Evolutionary conservation across 2,113 vertebrate species (phyloP), one percentile per base, ranked within the genome.

Genomic region (Colinus virginianus): DNA sequence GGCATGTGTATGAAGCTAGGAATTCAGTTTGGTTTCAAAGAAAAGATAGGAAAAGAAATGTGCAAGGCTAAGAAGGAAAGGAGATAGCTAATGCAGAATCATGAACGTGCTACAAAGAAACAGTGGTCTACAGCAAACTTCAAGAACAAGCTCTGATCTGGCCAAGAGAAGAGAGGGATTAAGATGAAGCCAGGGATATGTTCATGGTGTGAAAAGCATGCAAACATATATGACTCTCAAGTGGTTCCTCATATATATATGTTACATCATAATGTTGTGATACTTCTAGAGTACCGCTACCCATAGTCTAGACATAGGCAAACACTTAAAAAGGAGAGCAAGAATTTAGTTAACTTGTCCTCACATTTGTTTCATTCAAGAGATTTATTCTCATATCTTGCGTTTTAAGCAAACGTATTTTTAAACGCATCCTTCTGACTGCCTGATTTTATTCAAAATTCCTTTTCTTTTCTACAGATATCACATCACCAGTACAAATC

Each of bases 21-120:
- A 90, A 93, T 82, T 93, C 80, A 78, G 58, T 89, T 87, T 49
- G 34, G 48, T 77, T 89, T 85, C 55, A 93, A 95, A 87, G 63
- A 7, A 79, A 82, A 76, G 53, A 40, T 8, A 82, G 62, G 58
- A 63, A 87, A 56, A 93, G 56, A 71, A 84, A 71, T 13, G 58
- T 43, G 25, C 30, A 63, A 56, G 46, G 51, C 28, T 43, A 43
- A 46, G 63, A 87, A 36, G 36, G 58, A 51, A 85, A 87, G 38
- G 11, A 90, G 30, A 4, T 48, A 82, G 34, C 28, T 84, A 72
- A 87, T 48, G 19, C 20, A 61, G 58, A 87, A 76, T 90, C 58
- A 82, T 61, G 58, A 84, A 56, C 48, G 56, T 76, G 43, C 48
- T 68, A 87, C 43, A 84, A 93, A 79, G 67, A 69, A 86, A 49